phyloP scores from a whole-genome alignment of 1,140 invertebrate species.

The Anthonomus grandis region DNA sequence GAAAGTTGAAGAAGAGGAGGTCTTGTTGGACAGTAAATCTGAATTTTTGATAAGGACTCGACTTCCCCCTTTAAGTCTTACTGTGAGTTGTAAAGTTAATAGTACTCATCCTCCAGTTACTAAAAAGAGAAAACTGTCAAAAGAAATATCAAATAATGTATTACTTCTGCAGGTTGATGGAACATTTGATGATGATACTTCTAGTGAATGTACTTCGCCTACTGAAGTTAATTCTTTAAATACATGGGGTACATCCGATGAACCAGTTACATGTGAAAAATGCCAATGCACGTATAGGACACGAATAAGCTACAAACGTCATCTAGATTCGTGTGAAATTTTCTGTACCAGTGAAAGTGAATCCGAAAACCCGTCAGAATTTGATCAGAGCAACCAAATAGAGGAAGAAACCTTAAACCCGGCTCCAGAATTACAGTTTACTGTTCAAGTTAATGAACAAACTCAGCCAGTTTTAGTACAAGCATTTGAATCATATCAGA shows the following conservation, averaged over 20 bases:
- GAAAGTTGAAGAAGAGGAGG: slow-evolving; percentile 44
- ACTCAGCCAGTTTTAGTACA: slow-evolving; percentile 39
- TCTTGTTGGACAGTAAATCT: slow-evolving; percentile 24
- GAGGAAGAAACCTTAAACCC: slow-evolving; percentile 18
- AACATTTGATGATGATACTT: slow-evolving; percentile 61
- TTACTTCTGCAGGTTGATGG: slow-evolving; percentile 66
- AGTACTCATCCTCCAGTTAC: slow-evolving; percentile 57
- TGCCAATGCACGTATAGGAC: slow-evolving; percentile 89
- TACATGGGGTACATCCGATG: slow-evolving; percentile 52
- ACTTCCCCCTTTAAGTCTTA: slow-evolving; percentile 63
- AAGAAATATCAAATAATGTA: slow-evolving; percentile 23
- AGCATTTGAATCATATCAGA: slow-evolving; percentile 46
- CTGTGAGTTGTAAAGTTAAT: slow-evolving; percentile 66
- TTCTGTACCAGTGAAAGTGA: slow-evolving; percentile 77
- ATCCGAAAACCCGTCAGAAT: slow-evolving; percentile 49
- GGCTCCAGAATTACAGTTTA: slow-evolving; percentile 3
- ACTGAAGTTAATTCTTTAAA: slow-evolving; percentile 25
- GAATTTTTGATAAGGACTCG: slow-evolving; percentile 56
- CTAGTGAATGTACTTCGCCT: slow-evolving; percentile 50
- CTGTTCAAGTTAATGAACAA: slow-evolving; percentile 13
- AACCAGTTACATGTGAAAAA: slow-evolving; percentile 79
- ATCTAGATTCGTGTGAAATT: slow-evolving; percentile 73
- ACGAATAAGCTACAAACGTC: slow-evolving; percentile 78
- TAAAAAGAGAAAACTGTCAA: slow-evolving; percentile 61
- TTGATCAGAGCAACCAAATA: slow-evolving; percentile 34